Percentiles rank a stretch among this genome's conserved stretches.
These are phyloP conservation scores for Donacobius atricapilla DNA, from an alignment of 2,113 vertebrate genomes.

Conservation along the genomic window DNA sequence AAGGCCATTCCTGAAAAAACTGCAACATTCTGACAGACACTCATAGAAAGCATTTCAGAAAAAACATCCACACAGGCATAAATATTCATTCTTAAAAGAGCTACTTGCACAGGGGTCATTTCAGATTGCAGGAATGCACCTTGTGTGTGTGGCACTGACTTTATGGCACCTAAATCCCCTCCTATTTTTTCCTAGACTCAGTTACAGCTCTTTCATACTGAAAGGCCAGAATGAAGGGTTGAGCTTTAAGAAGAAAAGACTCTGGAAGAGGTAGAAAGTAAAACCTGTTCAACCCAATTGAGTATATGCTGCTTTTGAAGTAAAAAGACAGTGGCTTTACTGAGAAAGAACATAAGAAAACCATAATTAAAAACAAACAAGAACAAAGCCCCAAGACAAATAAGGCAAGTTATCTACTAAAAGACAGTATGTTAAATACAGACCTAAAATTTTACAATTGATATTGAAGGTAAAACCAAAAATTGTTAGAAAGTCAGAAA, in stretches of 20 bases:
- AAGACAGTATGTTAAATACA: background rate
- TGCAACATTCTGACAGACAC: slow-evolving; percentile 45
- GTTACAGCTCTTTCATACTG: background rate
- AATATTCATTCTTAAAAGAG: slow-evolving; percentile 50
- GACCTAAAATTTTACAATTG: background rate
- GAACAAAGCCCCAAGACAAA: background rate
- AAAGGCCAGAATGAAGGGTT: background rate
- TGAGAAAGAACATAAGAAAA: background rate
- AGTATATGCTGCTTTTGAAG: background rate
- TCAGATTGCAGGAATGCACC: slow-evolving; percentile 60
- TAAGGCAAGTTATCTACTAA: background rate
- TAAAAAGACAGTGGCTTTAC: slow-evolving; percentile 3
- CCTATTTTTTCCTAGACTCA: background rate
- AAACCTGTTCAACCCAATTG: background rate
- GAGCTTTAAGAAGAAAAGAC: background rate
- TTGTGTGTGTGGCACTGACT: slow-evolving; percentile 41
- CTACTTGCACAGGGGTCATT: slow-evolving; percentile 58
- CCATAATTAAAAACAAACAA: background rate
- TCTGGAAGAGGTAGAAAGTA: background rate
- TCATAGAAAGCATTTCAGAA: slow-evolving; percentile 58
- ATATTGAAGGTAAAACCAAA: background rate
- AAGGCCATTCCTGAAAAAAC: slow-evolving; percentile 62
- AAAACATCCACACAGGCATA: slow-evolving; percentile 48
- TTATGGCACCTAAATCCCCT: slow-evolving; percentile 33
- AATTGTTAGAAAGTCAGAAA: background rate